These are phyloP conservation scores for Poecile montanus DNA, from an alignment of 2,797 vertebrate genomes.

Conservation along the genomic window DNA sequence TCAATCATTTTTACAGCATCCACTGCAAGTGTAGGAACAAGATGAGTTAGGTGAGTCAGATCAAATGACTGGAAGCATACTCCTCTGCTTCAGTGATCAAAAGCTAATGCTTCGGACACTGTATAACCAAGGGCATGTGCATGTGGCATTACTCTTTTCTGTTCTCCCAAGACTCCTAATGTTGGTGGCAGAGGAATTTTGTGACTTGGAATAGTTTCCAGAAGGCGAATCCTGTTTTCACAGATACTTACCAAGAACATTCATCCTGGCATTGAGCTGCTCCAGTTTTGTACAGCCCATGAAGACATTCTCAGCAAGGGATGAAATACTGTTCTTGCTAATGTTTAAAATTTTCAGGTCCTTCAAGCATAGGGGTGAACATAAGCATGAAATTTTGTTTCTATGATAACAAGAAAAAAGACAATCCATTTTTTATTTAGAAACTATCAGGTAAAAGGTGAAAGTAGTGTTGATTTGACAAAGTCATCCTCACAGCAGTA, in stretches of 20 bases:
- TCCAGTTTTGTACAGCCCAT: constrained; percentile 87
- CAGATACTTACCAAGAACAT: constrained; percentile 85
- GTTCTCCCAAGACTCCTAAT: not conserved
- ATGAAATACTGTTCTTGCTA: constrained; percentile 87
- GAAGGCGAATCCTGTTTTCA: not conserved
- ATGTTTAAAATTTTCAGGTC: constrained; percentile 90
- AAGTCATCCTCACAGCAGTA: not conserved
- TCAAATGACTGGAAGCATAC: not conserved
- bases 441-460: not conserved
- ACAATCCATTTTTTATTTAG: not conserved
- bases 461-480: not conserved
- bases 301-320: constrained; percentile 81
- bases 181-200: not conserved
- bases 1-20: not conserved
- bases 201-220: not conserved
- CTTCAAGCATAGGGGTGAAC: constrained; percentile 76
- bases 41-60: not conserved
- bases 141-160: not conserved
- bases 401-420: constrained; percentile 61
- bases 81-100: not conserved
- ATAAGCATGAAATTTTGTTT: constrained; percentile 83
- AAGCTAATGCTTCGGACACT: not conserved
- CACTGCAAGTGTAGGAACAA: not conserved
- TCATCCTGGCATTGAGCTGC: constrained; percentile 85
- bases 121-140: not conserved